Conservation (phyloP, 1,140 invertebrate genomes). For the Meloidogyne exigua region DNA sequence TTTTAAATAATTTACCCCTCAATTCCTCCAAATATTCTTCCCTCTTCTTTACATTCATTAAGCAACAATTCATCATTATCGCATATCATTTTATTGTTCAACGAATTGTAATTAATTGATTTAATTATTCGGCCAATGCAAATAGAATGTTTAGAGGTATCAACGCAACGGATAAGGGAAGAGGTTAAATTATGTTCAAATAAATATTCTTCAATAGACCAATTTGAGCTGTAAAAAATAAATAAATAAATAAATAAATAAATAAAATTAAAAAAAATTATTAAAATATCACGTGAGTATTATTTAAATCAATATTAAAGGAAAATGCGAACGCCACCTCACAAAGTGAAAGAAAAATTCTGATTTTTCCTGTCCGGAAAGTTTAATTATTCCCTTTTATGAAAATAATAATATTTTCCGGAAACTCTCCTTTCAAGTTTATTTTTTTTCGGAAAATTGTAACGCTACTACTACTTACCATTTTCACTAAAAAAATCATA, state of each 20-base stretch:
- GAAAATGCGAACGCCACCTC: background rate
- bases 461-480: too few species aligned
- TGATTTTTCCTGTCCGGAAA: background rate
- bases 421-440: too few species aligned
- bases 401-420: background rate
- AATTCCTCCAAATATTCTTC: conserved; percentile 35
- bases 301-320: background rate
- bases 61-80: background rate
- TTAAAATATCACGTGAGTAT: conserved; percentile 7
- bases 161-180: conserved; percentile 34
- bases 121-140: conserved; percentile 27
- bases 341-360: too few species aligned
- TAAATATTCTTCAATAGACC: conserved; percentile 34
- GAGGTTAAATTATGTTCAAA: conserved; percentile 24
- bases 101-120: background rate
- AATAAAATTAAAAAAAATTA: background rate
- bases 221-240: conserved; percentile 35
- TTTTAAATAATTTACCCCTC: conserved; percentile 31
- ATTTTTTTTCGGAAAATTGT: too few species aligned
- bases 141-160: conserved; percentile 40
- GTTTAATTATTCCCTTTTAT: background rate
- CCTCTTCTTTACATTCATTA: background rate
- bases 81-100: background rate
- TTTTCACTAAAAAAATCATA: conserved; percentile 4
- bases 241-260: too few species aligned